Evolutionary conservation across 2,888 invertebrate species (phyloP), one percentile per base, ranked within the genome.

Genomic region (Thymelicus sylvestris): DNA sequence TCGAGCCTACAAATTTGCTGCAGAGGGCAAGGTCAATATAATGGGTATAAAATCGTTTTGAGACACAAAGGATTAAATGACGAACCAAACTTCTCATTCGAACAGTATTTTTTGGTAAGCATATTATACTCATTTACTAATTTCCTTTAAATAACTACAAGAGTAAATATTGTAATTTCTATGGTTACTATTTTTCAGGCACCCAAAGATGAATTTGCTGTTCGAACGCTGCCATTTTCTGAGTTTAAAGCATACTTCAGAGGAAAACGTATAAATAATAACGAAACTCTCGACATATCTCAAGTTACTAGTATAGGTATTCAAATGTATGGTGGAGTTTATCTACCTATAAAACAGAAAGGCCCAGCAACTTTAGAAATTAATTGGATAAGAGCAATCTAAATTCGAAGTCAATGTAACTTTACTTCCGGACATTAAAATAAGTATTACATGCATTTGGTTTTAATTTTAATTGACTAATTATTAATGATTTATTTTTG

Each of bases 261-360:
- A 76, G 96, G 96, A 8, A 92, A 91, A 77, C 87, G 92, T 77
- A 87, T 94, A n/a, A 93, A 92, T 72, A 89, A 94, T 73, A 94
- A 94, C 13, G 95, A 95, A 77, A 92, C 95, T 0, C 83, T 96
- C 24, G 95, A 96, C 80, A 85, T 88, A 60, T 86, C 94, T 0
- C 91, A 94, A 77, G 93, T 96, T 39, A 95, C 95, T 2, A 95
- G 94, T 83, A 89, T 96, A 74, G 96, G 95, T 7, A 83, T 96
- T 59, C 96, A 96, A 88, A 93, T 95, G 79, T 95, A 95, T 78
- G 96, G 96, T 24, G 96, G 96, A 13, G 96, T 96, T 73, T 96
- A 96, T 80, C 89, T 92, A 76, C 93, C 94, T 7, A 84, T 94
- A 19, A 96, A 96, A 81, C 96, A 96, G 79, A 93, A 90, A 78